These are phyloP conservation scores for Drosophila gaucha DNA, from an alignment of 2,888 invertebrate species.

Conservation along the genomic window DNA sequence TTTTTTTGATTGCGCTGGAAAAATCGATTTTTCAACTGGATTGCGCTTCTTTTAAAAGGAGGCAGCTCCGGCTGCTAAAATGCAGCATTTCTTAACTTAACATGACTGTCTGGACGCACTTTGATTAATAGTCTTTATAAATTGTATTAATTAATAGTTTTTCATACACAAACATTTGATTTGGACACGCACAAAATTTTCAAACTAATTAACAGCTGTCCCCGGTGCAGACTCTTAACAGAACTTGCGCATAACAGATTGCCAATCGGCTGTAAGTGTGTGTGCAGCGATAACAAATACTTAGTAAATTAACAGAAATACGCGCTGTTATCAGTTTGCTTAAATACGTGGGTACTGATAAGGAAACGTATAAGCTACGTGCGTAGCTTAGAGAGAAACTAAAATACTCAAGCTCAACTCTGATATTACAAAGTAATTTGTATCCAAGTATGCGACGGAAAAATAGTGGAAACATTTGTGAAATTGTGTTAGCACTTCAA, in stretches of 20 bases:
- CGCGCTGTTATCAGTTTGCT: not conserved
- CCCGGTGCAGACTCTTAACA: not conserved
- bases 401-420: not conserved
- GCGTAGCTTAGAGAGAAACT: not conserved
- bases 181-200: not conserved
- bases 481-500: not conserved
- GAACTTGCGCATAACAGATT: too few species aligned
- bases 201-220: constrained; percentile 33
- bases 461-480: not conserved
- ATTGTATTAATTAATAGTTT: constrained; percentile 1
- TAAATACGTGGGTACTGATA: too few species aligned
- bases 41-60: constrained; percentile 15
- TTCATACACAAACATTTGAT: constrained; percentile 19
- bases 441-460: constrained; percentile 1
- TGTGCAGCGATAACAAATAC: not conserved
- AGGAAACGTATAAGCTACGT: not conserved
- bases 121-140: not conserved
- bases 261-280: not conserved
- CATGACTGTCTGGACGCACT: not conserved
- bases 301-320: not conserved
- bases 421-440: not conserved
- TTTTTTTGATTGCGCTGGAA: constrained; percentile 37
- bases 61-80: constrained; percentile 35
- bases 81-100: constrained; percentile 30
- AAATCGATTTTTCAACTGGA: constrained; percentile 53